Percentiles rank a stretch among this genome's conserved stretches.
phyloP scores from a whole-genome alignment of 2,797 vertebrate genomes.

The Myotis planiceps region DNA sequence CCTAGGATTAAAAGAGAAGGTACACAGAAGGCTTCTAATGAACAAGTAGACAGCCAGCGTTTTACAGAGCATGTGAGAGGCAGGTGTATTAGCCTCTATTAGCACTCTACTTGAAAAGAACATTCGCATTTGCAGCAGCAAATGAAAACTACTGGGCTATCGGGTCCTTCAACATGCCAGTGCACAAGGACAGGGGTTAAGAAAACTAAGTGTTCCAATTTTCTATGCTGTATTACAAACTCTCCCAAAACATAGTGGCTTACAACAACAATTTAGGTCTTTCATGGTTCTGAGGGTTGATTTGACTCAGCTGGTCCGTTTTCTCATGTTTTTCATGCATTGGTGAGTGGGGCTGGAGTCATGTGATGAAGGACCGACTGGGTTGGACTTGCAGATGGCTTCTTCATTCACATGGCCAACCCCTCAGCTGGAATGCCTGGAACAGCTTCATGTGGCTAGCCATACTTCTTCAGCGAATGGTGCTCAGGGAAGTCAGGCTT shows the following conservation, averaged over 20 bases:
- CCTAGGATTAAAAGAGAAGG: not conserved
- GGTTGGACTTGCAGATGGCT: not conserved
- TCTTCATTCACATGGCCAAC: not conserved
- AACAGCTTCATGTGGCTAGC: not conserved
- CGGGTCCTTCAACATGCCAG: not conserved
- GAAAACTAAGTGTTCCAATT: not conserved
- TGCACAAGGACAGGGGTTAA: not conserved
- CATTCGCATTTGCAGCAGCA: not conserved
- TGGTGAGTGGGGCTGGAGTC: not conserved
- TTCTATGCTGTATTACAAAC: not conserved
- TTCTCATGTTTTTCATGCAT: not conserved
- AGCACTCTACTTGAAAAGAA: not conserved
- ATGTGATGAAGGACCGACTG: not conserved
- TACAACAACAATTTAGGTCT: slow-evolving; percentile 5
- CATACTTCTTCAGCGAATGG: not conserved
- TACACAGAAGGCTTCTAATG: not conserved
- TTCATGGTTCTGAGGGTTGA: not conserved
- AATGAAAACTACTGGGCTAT: not conserved
- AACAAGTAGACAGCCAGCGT: not conserved
- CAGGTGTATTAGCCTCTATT: not conserved
- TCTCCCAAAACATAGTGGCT: not conserved
- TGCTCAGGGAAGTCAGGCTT: not conserved
- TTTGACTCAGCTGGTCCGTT: not conserved
- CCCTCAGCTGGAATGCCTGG: not conserved
- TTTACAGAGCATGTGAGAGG: not conserved